Evolutionary conservation across 2,797 vertebrate genomes (phyloP).

Genomic region (Coranthus polyacanthus): DNA sequence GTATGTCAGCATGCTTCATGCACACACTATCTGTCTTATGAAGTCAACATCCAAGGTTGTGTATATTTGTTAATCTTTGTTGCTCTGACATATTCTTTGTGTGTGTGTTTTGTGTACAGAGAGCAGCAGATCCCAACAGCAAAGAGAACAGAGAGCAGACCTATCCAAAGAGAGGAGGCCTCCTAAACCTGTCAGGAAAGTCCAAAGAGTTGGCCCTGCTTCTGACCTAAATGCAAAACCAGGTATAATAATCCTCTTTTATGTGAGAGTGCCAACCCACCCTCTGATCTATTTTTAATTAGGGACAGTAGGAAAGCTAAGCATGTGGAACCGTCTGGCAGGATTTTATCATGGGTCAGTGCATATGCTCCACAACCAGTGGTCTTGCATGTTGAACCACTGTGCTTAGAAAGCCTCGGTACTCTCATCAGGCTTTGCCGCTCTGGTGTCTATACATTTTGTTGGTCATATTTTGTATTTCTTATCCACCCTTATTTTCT

Average conservation of each 20-base stretch:
- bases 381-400: slow-evolving; percentile 1
- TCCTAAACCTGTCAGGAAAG: slow-evolving; percentile 88
- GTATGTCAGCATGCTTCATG: background rate
- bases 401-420: background rate
- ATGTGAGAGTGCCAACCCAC: slow-evolving; percentile 17
- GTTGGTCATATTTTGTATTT: background rate
- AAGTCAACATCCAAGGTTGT: too few species aligned
- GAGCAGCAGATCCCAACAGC: slow-evolving; percentile 58
- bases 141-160: slow-evolving; percentile 61
- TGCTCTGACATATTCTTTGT: slow-evolving; percentile 3
- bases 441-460: background rate
- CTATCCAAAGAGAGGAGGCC: slow-evolving; percentile 76
- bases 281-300: slow-evolving; percentile 54
- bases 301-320: slow-evolving; percentile 45
- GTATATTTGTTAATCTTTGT: background rate
- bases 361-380: slow-evolving; percentile 6
- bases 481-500: background rate
- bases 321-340: slow-evolving; percentile 35
- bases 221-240: slow-evolving; percentile 87
- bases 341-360: slow-evolving; percentile 29
- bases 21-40: background rate
- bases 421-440: too few species aligned
- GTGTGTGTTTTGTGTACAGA: slow-evolving; percentile 61
- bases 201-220: slow-evolving; percentile 85
- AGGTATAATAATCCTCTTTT: slow-evolving; percentile 81